phyloP scores from a whole-genome alignment of 2,888 invertebrate genomes.

The Drosophila yooni region DNA sequence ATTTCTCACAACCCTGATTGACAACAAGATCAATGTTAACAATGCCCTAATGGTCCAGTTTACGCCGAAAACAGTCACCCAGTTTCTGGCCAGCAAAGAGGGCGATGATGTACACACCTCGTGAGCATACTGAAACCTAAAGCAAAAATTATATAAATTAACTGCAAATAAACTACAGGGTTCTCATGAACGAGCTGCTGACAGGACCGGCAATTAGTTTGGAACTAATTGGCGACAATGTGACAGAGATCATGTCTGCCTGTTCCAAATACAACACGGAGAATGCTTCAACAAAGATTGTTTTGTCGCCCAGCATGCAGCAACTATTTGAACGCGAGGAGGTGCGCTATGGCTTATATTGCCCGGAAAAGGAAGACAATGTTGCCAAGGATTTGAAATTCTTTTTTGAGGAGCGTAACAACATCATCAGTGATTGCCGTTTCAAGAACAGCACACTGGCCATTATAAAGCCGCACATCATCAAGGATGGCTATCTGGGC shows the following conservation, averaged over 20 bases:
- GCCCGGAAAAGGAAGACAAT: constrained; percentile 86
- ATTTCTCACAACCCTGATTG: constrained; percentile 89
- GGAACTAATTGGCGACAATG: constrained; percentile 83
- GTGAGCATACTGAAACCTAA: constrained; percentile 85
- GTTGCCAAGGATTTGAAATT: constrained; percentile 85
- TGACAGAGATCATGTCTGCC: constrained; percentile 77
- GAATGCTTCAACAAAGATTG: constrained; percentile 40
- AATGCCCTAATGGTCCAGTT: constrained; percentile 91
- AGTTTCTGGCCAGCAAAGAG: constrained; percentile 87
- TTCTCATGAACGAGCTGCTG: constrained; percentile 78
- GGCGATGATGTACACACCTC: constrained; percentile 87
- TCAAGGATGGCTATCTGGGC: constrained; percentile 90
- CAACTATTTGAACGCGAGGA: constrained; percentile 89
- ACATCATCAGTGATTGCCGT: constrained; percentile 86
- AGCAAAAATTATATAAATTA: not conserved
- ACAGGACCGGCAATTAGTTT: constrained; percentile 81
- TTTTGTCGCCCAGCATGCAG: constrained; percentile 85
- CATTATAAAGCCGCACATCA: constrained; percentile 95
- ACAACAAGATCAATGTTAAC: constrained; percentile 87
- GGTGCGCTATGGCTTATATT: constrained; percentile 90
- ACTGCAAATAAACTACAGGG: constrained; percentile 47
- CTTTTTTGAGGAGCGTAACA: constrained; percentile 87
- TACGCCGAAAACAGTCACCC: constrained; percentile 88
- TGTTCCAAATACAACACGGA: constrained; percentile 68
- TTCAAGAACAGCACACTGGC: constrained; percentile 91